Evolutionary conservation across 2,113 vertebrate genomes (phyloP).

Genomic region (Nerophis lumbriciformis): DNA sequence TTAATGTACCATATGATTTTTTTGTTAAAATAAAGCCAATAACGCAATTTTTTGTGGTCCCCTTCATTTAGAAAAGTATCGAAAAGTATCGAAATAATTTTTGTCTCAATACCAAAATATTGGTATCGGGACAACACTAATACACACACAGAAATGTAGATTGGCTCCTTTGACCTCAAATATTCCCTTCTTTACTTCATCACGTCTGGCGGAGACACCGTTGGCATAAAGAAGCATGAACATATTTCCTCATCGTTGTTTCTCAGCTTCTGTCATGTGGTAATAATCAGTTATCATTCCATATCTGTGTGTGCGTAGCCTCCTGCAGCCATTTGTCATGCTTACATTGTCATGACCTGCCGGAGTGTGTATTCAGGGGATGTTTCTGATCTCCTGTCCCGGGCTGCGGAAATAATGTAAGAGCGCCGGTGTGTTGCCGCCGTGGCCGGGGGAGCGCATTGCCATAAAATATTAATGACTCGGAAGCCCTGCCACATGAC

Average conservation of each 20-base stretch:
- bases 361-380: conserved; percentile 55
- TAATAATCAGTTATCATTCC: conserved; percentile 48
- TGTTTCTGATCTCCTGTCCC: conserved; percentile 56
- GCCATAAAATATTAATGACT: conserved; percentile 78
- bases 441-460: conserved; percentile 63
- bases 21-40: no score
- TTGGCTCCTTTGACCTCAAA: no score
- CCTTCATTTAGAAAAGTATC: no score
- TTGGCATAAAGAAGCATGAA: conserved; percentile 6
- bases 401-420: conserved; percentile 66
- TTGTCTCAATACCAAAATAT: no score
- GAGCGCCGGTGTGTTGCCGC: conserved; percentile 64
- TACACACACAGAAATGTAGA: no score
- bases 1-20: no score
- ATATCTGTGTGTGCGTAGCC: conserved; percentile 40
- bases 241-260: conserved; percentile 8
- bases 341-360: conserved; percentile 60
- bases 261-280: conserved; percentile 18
- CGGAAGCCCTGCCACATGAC: conserved; percentile 70
- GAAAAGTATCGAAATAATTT: no score
- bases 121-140: no score
- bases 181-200: neutral
- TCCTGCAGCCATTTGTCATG: conserved; percentile 52
- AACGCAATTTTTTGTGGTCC: no score
- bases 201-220: neutral